Evolutionary conservation across 2,888 invertebrate species (phyloP).

Genomic region (Hermaeophaga mercurialis): DNA sequence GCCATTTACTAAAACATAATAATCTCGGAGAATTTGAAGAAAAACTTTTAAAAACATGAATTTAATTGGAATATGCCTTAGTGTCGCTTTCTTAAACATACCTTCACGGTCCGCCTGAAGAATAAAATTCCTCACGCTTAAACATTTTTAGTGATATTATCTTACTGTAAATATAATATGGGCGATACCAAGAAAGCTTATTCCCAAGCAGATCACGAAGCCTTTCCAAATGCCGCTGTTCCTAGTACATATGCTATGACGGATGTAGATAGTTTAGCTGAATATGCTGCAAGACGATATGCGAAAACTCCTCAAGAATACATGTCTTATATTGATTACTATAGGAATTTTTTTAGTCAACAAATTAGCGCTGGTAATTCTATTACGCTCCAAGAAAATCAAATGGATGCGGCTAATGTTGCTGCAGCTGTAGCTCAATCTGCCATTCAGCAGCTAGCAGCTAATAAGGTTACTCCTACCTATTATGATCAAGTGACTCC

Average conservation of each 20-base stretch:
- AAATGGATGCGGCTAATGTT: conserved; percentile 76
- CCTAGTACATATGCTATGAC: conserved; percentile 63
- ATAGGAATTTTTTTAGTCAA: conserved; percentile 73
- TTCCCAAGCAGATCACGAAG: conserved; percentile 55
- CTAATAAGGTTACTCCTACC: conserved; percentile 47
- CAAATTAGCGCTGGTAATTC: conserved; percentile 65
- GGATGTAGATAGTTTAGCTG: conserved; percentile 74
- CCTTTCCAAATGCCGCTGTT: conserved; percentile 55
- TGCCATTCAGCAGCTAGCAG: conserved; percentile 73
- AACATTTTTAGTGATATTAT: conserved; percentile 58
- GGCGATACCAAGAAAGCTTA: conserved; percentile 57
- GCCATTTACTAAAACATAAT: too few species aligned
- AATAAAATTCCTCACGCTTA: too few species aligned
- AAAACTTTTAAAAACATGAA: too few species aligned
- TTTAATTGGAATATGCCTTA: too few species aligned
- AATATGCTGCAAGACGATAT: conserved; percentile 76
- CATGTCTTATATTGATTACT: conserved; percentile 72
- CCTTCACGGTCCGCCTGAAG: too few species aligned
- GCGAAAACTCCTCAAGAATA: conserved; percentile 74
- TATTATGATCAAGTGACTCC: conserved; percentile 59
- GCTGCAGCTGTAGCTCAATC: conserved; percentile 89
- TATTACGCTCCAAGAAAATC: conserved; percentile 60
- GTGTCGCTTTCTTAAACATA: too few species aligned
- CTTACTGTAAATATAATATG: conserved; percentile 64
- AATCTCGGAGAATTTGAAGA: too few species aligned